A percentile compares a stretch with the other conserved stretches of the same genome.
Conservation (phyloP, 2,888 invertebrate species). For the Metellina segmentata region DNA sequence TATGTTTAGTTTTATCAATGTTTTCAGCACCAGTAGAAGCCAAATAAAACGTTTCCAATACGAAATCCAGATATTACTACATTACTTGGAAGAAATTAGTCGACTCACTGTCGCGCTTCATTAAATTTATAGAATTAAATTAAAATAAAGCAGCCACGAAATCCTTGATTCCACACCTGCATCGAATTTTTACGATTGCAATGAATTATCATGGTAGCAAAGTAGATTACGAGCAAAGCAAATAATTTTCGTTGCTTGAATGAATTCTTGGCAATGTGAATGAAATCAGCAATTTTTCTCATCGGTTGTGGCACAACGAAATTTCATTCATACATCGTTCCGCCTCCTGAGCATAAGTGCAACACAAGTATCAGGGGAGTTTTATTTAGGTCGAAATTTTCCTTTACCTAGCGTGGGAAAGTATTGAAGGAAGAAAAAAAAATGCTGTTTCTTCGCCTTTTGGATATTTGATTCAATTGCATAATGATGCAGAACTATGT, state of each 20-base stretch:
- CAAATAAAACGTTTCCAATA: not conserved
- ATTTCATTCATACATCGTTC: slow-evolving; percentile 7
- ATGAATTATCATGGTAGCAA: not conserved
- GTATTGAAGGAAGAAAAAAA: not conserved
- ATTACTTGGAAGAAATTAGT: too few relatives aligned
- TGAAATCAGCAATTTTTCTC: not conserved
- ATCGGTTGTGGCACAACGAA: not conserved
- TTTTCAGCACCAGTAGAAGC: not conserved
- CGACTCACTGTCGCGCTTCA: not conserved
- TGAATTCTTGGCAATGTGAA: not conserved
- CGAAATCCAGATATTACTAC: not conserved
- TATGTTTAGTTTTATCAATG: too few relatives aligned
- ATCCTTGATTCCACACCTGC: not conserved
- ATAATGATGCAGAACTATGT: slow-evolving; percentile 16
- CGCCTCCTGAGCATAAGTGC: slow-evolving; percentile 4
- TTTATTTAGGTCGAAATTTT: slow-evolving; percentile 55
- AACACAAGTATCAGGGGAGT: not conserved
- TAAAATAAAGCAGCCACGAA: not conserved
- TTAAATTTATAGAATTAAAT: not conserved
- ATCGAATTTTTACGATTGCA: not conserved
- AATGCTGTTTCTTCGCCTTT: not conserved
- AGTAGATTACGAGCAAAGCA: not conserved
- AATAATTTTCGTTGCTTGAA: not conserved
- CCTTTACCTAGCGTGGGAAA: slow-evolving; percentile 48
- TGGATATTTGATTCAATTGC: slow-evolving; percentile 2